Percentiles rank a stretch among this genome's conserved stretches.
Evolutionary conservation across 2,113 vertebrate species (phyloP).

Genomic region (Chionodraco myersi): DNA sequence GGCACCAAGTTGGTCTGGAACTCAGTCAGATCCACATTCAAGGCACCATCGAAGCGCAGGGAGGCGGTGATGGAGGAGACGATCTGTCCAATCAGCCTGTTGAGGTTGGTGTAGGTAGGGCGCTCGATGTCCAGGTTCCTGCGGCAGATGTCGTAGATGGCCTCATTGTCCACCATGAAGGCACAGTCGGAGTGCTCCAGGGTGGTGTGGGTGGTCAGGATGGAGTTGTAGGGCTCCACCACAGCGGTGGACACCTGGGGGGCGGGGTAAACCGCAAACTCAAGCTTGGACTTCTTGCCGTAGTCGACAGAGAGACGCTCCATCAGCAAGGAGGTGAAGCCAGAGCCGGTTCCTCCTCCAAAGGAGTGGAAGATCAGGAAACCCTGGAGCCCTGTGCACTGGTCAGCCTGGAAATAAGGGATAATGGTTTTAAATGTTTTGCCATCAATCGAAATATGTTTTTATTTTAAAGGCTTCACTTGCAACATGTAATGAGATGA

Average conservation of each 20-base stretch:
- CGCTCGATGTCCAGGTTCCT: slow-evolving; percentile 88
- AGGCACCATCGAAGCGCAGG: slow-evolving; percentile 75
- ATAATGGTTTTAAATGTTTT: too few relatives aligned
- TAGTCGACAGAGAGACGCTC: slow-evolving; percentile 84
- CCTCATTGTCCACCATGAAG: slow-evolving; percentile 76
- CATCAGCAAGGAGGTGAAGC: slow-evolving; percentile 85
- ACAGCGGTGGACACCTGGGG: slow-evolving; percentile 86
- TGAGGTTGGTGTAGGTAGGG: slow-evolving; percentile 88
- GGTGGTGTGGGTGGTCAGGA: slow-evolving; percentile 83
- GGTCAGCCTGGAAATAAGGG: slow-evolving; percentile 72
- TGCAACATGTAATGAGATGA: too few relatives aligned
- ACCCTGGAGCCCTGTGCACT: slow-evolving; percentile 84
- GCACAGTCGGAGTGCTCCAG: slow-evolving; percentile 82
- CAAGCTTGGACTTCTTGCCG: slow-evolving; percentile 81
- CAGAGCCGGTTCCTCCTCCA: slow-evolving; percentile 68
- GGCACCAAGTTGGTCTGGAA: slow-evolving; percentile 85
- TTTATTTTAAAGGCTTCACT: too few relatives aligned
- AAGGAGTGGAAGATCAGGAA: slow-evolving; percentile 79
- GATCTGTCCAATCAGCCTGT: slow-evolving; percentile 87
- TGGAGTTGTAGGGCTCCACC: slow-evolving; percentile 90
- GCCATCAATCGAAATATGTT: too few relatives aligned
- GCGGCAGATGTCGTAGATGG: slow-evolving; percentile 75
- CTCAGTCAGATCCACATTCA: slow-evolving; percentile 81
- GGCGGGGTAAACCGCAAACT: slow-evolving; percentile 77
- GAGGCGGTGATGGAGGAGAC: slow-evolving; percentile 87